Evolutionary conservation across 30 jellyfish, hydroid and myxozoan genomes (phyloP).

Genomic region (Aurelia coerulea): DNA sequence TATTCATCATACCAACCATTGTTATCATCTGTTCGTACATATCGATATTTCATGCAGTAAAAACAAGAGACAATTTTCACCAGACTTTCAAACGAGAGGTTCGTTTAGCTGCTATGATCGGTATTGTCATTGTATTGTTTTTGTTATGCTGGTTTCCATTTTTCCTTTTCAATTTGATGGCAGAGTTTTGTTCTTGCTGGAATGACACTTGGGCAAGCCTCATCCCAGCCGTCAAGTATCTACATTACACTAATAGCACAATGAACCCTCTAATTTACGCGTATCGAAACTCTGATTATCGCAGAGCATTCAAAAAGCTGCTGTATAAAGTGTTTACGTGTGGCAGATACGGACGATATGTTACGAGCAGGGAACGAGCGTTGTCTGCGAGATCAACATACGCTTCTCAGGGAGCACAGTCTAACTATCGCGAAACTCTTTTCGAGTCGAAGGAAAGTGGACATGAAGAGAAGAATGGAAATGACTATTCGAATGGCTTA

Average conservation of each 20-base stretch:
- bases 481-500: conserved; percentile 13
- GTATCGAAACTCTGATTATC: conserved; percentile 76
- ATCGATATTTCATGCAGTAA: conserved; percentile 68
- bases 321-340: conserved; percentile 35
- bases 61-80: conserved; percentile 52
- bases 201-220: conserved; percentile 6
- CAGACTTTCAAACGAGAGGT: conserved; percentile 66
- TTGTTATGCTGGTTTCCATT: conserved; percentile 86
- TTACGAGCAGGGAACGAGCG: conserved; percentile 50
- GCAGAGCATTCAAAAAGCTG: conserved; percentile 75
- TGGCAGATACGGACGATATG: conserved; percentile 26
- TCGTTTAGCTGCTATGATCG: conserved; percentile 84
- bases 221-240: conserved; percentile 73
- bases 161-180: conserved; percentile 65
- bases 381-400: conserved; percentile 49
- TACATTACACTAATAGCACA: conserved; percentile 79
- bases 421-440: conserved; percentile 38
- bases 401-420: conserved; percentile 51
- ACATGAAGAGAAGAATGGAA: conserved; percentile 1
- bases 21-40: conserved; percentile 62
- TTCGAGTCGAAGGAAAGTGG: conserved; percentile 17
- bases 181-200: conserved; percentile 72
- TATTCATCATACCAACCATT: conserved; percentile 65
- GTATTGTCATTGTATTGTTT: conserved; percentile 72
- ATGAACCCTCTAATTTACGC: conserved; percentile 90